Percentiles rank a stretch among this genome's conserved stretches.
phyloP scores from a whole-genome alignment of 2,888 invertebrate genomes.

The Andrena flavipes region DNA sequence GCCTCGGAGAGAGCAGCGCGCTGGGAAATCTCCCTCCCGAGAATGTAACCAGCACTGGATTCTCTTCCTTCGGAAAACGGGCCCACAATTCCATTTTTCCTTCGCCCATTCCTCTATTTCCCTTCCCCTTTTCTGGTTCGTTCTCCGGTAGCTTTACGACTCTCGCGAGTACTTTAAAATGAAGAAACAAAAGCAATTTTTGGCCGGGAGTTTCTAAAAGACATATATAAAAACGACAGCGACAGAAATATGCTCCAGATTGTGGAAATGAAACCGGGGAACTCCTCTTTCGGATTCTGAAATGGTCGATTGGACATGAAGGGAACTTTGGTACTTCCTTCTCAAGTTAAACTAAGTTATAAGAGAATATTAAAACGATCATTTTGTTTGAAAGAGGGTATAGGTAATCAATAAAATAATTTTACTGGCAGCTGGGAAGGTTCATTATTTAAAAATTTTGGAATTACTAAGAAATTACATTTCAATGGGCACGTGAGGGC shows the following conservation, averaged over 20 bases:
- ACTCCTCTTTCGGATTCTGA: background rate
- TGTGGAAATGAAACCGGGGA: background rate
- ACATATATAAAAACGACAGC: background rate
- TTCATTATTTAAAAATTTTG: no score
- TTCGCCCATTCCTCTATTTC: background rate
- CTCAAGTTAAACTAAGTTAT: background rate
- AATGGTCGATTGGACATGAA: background rate
- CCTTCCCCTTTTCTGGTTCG: background rate
- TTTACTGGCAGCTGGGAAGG: no score
- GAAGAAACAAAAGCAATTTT: constrained; percentile 41
- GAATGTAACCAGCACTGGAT: constrained; percentile 38
- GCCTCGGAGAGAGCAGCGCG: constrained; percentile 47
- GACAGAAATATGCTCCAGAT: background rate
- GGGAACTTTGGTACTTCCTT: background rate
- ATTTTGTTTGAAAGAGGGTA: no score
- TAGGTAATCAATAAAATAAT: no score
- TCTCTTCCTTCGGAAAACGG: constrained; percentile 36
- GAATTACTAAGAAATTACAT: no score
- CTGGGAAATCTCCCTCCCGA: constrained; percentile 57
- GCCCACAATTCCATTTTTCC: constrained; percentile 22
- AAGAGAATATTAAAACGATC: constrained; percentile 1
- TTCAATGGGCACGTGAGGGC: no score
- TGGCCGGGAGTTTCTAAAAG: background rate
- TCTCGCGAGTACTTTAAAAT: constrained; percentile 40
- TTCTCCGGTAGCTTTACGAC: constrained; percentile 16